Percentiles rank a stretch among this genome's conserved stretches.
These are phyloP conservation scores for Hypotaenidia philippensis DNA, from an alignment of 2,797 vertebrate genomes.

Conservation along the genomic window DNA sequence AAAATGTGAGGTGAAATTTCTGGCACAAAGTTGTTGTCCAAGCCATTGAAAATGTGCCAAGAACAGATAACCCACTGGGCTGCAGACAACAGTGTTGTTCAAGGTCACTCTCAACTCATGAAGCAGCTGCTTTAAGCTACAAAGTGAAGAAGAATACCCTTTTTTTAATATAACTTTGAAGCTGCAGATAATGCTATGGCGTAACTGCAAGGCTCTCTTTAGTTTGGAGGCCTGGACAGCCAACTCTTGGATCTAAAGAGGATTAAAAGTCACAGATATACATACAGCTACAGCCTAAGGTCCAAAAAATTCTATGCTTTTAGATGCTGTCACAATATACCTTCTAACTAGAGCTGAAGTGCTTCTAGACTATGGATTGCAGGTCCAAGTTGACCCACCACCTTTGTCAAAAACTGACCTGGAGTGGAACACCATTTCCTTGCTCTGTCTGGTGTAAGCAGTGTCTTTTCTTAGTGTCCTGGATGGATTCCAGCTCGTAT, in stretches of 20 bases:
- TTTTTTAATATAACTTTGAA: background rate
- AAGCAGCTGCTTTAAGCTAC: background rate
- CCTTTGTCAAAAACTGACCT: background rate
- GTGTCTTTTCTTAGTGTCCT: background rate
- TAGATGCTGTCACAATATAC: background rate
- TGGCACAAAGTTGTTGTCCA: background rate
- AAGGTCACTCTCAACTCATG: background rate
- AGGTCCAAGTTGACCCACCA: background rate
- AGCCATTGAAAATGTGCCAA: background rate
- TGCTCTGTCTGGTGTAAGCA: background rate
- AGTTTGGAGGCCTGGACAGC: background rate
- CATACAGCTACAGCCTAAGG: background rate
- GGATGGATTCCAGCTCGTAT: background rate
- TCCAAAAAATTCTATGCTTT: background rate
- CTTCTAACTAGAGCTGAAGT: background rate
- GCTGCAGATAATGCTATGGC: background rate
- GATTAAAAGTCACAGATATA: background rate
- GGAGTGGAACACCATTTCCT: background rate
- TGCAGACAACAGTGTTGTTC: background rate
- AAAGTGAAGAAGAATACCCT: background rate
- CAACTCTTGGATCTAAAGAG: background rate
- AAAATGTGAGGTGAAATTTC: constrained; percentile 3
- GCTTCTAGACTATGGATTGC: background rate
- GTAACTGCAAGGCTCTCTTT: background rate
- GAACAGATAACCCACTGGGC: background rate